Evolutionary conservation across 2,888 invertebrate genomes (phyloP), one percentile per base, ranked within the genome.

Genomic region (Idaea straminata): DNA sequence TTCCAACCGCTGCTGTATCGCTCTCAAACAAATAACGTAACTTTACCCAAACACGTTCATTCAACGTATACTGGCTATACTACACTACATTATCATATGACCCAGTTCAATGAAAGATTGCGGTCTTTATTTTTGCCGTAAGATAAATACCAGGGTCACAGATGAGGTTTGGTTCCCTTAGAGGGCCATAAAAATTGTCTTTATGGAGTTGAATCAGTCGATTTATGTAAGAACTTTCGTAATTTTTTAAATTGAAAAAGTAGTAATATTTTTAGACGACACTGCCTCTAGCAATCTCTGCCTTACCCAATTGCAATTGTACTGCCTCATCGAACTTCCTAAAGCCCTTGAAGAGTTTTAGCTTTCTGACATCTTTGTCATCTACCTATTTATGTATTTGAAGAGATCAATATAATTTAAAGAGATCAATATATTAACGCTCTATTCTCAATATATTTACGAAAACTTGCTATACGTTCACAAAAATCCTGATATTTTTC

Each of bases 41-140:
- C 66, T 71, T 69, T 67, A 69, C 65, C 66, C 63, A 61, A 70
- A 69, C 72, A 74, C 74, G 72, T 74, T 75, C 77, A 77, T 80
- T 78, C 77, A 77, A 13, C 47, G 13, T 10, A 47, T 47, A 47
- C 47, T 10, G 47, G 47, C 74, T 78, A 76, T 73, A 61, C 61
- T 64, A 66, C 61, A 59, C 34, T 25, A 36, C 38, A 61, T n/a
- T 64, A 36, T 38, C 25, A 70, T 70, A 65, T 68, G 71, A 73
- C 66, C 67, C 66, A 64, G 66, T 70, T 71, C 66, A 58, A 59
- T 47, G 25, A 61, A 13, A 47, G 47, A 47, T 47, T 47, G 47
- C 10, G 47, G 47, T 13, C 47, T 7, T 47, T 47, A 64, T 65
- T 15, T 64, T 62, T 13, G 61, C 61, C 13, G n/a, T 13, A 15